Conservation (phyloP, 2,113 vertebrate species). For the Coryphaenoides rupestris region DNA sequence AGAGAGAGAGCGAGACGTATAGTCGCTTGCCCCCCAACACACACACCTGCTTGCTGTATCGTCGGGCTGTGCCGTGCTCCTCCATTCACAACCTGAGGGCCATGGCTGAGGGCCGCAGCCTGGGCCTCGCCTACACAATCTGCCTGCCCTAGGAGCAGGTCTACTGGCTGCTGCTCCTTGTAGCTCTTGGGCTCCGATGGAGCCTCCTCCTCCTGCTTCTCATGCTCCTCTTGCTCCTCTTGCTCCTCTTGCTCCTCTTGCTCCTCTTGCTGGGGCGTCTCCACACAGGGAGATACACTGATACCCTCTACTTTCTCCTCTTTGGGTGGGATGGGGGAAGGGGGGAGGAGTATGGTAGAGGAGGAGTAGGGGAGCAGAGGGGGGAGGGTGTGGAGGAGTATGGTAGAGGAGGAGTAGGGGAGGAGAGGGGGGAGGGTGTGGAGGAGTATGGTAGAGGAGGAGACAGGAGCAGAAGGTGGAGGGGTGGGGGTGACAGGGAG, state of each 20-base stretch:
- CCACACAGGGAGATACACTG: slow-evolving; percentile 27
- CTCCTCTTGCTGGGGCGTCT: slow-evolving; percentile 37
- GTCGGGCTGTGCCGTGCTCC: slow-evolving; percentile 48
- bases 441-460: slow-evolving; percentile 19
- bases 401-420: background rate
- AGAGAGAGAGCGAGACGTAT: too few relatives aligned
- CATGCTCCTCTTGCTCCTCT: slow-evolving; percentile 1
- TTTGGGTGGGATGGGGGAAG: slow-evolving; percentile 24
- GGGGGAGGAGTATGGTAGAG: slow-evolving; percentile 18
- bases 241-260: background rate
- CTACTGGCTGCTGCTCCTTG: slow-evolving; percentile 51
- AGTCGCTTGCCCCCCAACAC: slow-evolving; percentile 15
- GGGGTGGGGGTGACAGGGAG: background rate
- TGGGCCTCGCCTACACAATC: slow-evolving; percentile 53
- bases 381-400: slow-evolving; percentile 19
- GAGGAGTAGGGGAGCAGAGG: slow-evolving; percentile 50
- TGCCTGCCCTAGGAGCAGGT: slow-evolving; percentile 52
- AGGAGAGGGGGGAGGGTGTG: background rate
- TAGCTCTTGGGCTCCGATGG: slow-evolving; percentile 37
- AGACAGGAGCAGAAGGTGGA: slow-evolving; percentile 54
- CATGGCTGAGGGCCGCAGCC: slow-evolving; percentile 52
- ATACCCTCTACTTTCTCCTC: slow-evolving; percentile 56
- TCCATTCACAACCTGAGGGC: slow-evolving; percentile 57
- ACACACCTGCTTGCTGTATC: slow-evolving; percentile 60
- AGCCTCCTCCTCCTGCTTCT: slow-evolving; percentile 44